Base-by-base conservation (phyloP, 1,140 invertebrate species). In the Capitella teleta region DNA sequence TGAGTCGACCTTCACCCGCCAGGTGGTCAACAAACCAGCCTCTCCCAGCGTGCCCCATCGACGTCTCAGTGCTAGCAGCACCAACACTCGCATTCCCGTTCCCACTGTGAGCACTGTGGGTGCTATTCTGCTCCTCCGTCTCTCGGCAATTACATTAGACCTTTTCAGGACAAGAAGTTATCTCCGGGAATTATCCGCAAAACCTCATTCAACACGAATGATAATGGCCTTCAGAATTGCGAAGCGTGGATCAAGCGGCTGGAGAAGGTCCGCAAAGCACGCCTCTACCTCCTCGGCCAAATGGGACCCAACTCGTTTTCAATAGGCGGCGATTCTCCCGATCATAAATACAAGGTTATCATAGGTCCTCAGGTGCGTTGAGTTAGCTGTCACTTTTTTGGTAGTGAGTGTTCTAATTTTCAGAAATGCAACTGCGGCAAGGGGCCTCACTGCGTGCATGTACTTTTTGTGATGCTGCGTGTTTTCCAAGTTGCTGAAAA, bases 381-480 rank as follows among this genome's bases (percentile, higher is more conserved):
- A 8, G 16, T 24, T 30, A 24, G 19, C 38, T 38, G 30, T 28
- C 16, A 16, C 10, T 8, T 4, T 28, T 38, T 47, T 16, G 10
- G 10, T 52, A 6, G 50, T 14, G 16, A 2, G 19, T 28, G 23
- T 37, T 34, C 53, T 57, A 47, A 34, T 28, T 68, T 65, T 0
- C 61, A 75, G 73, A 70, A 63, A 16, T 76, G 74, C 51, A 72
- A 62, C 32, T 76, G 74, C 66, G 69, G 70, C n/a, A 62, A 63
- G 38, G 64, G 66, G 6, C 66, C 70, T 18, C 66, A 70, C 49
- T 76, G 74, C 57, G 65, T 75, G 24, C 74, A 76, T 60, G 57
- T 76, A 3, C 53, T 76, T 44, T 76, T 76, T 60, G 68, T 76
- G 21, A 75, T 76, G 74, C 59, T 75, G 40, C 53, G 72, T 34